Evolutionary conservation across 2,797 vertebrate genomes (phyloP).

Genomic region (Mergus octosetaceus): DNA sequence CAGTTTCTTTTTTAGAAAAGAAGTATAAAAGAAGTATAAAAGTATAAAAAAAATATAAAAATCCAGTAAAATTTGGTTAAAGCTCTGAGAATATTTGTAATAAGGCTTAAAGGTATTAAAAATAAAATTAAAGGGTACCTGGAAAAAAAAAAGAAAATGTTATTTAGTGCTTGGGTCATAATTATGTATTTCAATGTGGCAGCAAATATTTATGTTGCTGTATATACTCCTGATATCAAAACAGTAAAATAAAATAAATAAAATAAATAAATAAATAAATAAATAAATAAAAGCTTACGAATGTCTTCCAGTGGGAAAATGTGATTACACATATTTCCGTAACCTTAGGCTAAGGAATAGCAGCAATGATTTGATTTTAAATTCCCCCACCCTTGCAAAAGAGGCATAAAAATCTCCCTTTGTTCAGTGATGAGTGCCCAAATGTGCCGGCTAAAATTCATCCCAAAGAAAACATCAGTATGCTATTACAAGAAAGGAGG

Average conservation of each 20-base stretch:
- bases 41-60: background rate
- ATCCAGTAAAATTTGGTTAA: background rate
- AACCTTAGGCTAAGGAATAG: background rate
- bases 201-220: background rate
- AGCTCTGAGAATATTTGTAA: background rate
- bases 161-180: background rate
- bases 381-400: background rate
- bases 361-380: conserved; percentile 6
- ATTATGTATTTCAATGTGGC: background rate
- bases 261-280: background rate
- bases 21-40: background rate
- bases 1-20: background rate
- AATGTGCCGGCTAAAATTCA: background rate
- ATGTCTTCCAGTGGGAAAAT: background rate
- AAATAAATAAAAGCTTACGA: background rate
- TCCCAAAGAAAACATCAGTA: background rate
- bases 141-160: too few relatives aligned
- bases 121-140: background rate
- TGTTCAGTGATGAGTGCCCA: background rate
- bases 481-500: background rate
- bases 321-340: conserved; percentile 12
- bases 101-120: background rate
- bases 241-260: conserved; percentile 5
- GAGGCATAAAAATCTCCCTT: background rate
- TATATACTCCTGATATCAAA: background rate